Conservation (phyloP, 2,113 vertebrate genomes). For the Micromys minutus region DNA sequence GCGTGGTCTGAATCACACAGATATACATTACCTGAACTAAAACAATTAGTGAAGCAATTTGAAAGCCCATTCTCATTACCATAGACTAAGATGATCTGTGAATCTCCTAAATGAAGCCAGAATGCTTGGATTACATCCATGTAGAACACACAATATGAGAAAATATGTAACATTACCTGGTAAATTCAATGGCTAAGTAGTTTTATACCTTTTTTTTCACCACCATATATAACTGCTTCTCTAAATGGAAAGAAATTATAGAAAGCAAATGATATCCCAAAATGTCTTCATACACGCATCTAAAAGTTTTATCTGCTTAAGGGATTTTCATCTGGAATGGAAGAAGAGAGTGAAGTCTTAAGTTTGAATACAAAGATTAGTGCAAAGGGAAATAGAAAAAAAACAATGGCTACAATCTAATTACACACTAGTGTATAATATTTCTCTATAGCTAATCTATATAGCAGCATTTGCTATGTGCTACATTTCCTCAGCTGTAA, state of each 20-base stretch:
- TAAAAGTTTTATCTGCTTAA: slow-evolving; percentile 2
- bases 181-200: not conserved
- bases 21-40: not conserved
- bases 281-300: not conserved
- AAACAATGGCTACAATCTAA: slow-evolving; percentile 4
- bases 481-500: slow-evolving; percentile 60
- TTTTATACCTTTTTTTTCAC: slow-evolving; percentile 33
- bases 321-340: not conserved
- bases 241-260: slow-evolving; percentile 20
- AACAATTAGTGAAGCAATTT: not conserved
- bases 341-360: not conserved
- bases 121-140: not conserved
- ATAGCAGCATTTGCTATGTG: slow-evolving; percentile 27
- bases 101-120: not conserved
- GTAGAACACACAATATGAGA: not conserved
- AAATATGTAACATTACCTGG: not conserved
- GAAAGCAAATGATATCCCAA: not conserved
- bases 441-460: slow-evolving; percentile 52
- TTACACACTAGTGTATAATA: not conserved
- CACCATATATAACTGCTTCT: not conserved
- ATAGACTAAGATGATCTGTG: not conserved
- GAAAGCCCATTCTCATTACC: not conserved
- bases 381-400: not conserved
- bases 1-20: not conserved
- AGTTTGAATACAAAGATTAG: slow-evolving; percentile 4